Percentiles rank a stretch among this genome's conserved stretches.
Conservation (phyloP, 1,140 invertebrate genomes). For the Phymastichus coffea region DNA sequence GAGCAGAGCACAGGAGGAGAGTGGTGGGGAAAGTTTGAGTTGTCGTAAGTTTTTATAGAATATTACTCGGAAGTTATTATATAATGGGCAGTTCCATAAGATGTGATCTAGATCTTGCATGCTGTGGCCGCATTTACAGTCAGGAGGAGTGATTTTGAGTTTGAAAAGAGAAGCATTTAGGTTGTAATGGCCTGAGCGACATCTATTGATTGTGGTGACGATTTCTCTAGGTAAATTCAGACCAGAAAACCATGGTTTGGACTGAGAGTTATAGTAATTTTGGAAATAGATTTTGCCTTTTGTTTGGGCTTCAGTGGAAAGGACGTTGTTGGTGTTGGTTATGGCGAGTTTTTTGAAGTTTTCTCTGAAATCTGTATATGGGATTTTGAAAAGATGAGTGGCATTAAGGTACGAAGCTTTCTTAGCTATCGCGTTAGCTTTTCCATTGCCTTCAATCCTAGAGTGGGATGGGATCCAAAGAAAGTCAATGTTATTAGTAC, state of each 20-base stretch:
- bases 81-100: background rate
- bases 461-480: background rate
- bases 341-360: background rate
- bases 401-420: background rate
- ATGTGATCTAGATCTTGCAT: background rate
- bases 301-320: too few relatives aligned
- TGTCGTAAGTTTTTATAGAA: background rate
- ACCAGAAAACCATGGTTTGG: background rate
- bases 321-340: background rate
- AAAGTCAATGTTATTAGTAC: background rate
- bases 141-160: background rate
- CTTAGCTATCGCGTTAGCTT: background rate
- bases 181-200: background rate
- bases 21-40: background rate
- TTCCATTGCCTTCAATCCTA: background rate
- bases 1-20: background rate
- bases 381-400: background rate
- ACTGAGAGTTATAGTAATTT: background rate
- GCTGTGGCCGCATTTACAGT: background rate
- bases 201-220: background rate
- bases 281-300: background rate
- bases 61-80: background rate
- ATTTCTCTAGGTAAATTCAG: background rate
- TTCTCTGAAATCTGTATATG: too few relatives aligned
- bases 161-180: background rate